phyloP scores from a whole-genome alignment of 2,888 invertebrate species.

The Pteria penguin region DNA sequence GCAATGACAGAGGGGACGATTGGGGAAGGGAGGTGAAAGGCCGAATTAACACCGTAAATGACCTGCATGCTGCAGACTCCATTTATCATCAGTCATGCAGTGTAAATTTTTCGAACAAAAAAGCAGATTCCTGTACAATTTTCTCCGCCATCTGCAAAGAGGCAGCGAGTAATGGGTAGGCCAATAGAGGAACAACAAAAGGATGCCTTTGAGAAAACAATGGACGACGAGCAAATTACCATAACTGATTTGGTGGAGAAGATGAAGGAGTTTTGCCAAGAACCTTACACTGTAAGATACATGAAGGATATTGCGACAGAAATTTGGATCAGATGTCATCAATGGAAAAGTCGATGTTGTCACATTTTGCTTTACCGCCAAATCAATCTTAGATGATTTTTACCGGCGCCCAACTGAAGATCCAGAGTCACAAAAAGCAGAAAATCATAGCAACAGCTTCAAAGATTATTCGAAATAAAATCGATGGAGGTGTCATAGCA shows the following conservation, averaged over 20 bases:
- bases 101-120: conserved; percentile 45
- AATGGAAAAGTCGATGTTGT: conserved; percentile 30
- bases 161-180: background rate
- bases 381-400: conserved; percentile 31
- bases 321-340: conserved; percentile 31
- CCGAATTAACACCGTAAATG: conserved; percentile 36
- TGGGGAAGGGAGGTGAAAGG: conserved; percentile 16
- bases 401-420: background rate
- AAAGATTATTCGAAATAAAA: conserved; percentile 55
- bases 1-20: background rate
- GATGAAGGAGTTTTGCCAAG: conserved; percentile 29
- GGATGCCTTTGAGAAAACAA: background rate
- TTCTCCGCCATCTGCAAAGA: background rate
- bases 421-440: background rate
- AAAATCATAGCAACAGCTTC: conserved; percentile 59
- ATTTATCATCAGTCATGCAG: conserved; percentile 53
- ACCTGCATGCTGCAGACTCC: conserved; percentile 56
- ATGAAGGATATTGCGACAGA: conserved; percentile 28
- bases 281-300: conserved; percentile 29
- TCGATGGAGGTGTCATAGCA: conserved; percentile 38
- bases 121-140: background rate
- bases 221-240: conserved; percentile 17
- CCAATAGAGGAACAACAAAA: background rate
- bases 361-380: conserved; percentile 29
- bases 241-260: conserved; percentile 32